Conservation (phyloP, 2,888 invertebrate species). For the Lacanobia wlatinum region DNA sequence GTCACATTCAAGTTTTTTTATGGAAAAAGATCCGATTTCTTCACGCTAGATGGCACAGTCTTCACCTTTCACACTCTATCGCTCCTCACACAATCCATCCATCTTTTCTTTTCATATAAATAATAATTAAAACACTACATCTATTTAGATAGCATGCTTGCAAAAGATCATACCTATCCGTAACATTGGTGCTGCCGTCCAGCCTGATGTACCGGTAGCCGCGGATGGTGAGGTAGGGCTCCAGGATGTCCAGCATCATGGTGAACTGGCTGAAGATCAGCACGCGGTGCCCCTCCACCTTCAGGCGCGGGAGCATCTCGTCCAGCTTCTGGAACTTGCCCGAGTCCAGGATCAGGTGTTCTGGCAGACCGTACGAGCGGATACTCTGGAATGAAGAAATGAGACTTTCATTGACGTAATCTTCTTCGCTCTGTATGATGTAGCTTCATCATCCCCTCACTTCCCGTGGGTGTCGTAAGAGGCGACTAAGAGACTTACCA, state of each 20-base stretch:
- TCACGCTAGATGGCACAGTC: too few relatives aligned
- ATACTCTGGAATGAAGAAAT: conserved; percentile 88
- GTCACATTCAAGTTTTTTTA: too few relatives aligned
- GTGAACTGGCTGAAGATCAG: conserved; percentile 99
- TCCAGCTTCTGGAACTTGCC: conserved; percentile 97
- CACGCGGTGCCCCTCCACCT: conserved; percentile 94
- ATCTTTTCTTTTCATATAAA: too few relatives aligned
- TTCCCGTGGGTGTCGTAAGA: too few relatives aligned
- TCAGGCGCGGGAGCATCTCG: conserved; percentile 93
- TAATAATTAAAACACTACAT: background rate
- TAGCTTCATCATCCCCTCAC: too few relatives aligned
- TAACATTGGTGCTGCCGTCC: conserved; percentile 97
- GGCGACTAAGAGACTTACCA: too few relatives aligned
- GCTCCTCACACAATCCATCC: too few relatives aligned
- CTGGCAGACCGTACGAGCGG: conserved; percentile 91
- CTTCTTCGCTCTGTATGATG: too few relatives aligned
- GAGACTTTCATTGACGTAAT: too few relatives aligned
- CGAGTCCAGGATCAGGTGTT: conserved; percentile 94
- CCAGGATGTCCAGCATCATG: conserved; percentile 97
- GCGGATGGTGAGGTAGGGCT: conserved; percentile 95
- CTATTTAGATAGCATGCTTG: background rate
- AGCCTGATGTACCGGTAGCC: conserved; percentile 94
- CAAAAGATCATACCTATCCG: conserved; percentile 85
- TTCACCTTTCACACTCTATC: too few relatives aligned
- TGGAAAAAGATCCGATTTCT: too few relatives aligned